Percentiles rank a stretch among this genome's conserved stretches.
These are phyloP conservation scores for Gadus macrocephalus DNA, from an alignment of 2,113 vertebrate species.

Conservation along the genomic window DNA sequence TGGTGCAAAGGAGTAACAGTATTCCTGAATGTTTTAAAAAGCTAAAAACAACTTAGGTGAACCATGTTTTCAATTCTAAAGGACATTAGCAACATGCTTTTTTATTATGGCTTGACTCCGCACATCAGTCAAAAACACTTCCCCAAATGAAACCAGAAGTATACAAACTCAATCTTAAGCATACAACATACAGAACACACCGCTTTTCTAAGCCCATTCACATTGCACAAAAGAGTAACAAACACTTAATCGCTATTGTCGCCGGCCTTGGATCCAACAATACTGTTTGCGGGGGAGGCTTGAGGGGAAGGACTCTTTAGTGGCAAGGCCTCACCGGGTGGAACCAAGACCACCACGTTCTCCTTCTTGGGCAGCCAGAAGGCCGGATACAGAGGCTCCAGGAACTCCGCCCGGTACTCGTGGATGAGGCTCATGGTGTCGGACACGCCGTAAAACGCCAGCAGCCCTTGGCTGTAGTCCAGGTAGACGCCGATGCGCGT, in stretches of 20 bases:
- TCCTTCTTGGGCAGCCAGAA: constrained; percentile 85
- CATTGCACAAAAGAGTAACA: neutral
- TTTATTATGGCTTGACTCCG: no score
- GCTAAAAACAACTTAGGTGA: no score
- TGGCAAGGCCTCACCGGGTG: constrained; percentile 50
- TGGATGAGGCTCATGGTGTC: constrained; percentile 70
- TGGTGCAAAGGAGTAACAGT: no score
- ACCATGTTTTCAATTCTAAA: no score
- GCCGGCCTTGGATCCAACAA: neutral
- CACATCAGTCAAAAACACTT: no score
- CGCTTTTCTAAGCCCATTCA: neutral
- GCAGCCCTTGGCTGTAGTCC: constrained; percentile 60
- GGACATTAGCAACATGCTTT: no score
- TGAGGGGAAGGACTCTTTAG: constrained; percentile 57
- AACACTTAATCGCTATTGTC: neutral
- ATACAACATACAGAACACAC: neutral
- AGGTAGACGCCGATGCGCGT: constrained; percentile 72
- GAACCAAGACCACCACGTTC: constrained; percentile 63
- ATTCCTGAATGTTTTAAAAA: no score
- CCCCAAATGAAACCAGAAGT: no score
- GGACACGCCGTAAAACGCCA: constrained; percentile 71
- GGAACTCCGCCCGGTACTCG: constrained; percentile 68
- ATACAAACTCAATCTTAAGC: neutral
- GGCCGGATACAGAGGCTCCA: constrained; percentile 71
- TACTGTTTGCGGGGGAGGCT: constrained; percentile 33